phyloP scores from a whole-genome alignment of 2,888 invertebrate species.

The Drosophila lutescens region DNA sequence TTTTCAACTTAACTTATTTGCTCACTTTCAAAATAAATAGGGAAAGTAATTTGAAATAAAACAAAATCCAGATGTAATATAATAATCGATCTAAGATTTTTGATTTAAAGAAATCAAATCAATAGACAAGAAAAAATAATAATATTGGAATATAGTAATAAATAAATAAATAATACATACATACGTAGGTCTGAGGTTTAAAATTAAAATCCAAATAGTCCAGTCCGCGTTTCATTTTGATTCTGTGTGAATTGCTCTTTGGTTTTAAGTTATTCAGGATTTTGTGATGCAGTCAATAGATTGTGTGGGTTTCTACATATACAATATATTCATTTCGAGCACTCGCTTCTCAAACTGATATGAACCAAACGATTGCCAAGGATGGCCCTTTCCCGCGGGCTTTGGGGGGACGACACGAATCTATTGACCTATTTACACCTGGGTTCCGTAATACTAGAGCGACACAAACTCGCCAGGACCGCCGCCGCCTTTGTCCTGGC shows the following conservation, averaged over 20 bases:
- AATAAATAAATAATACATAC: not conserved
- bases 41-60: no score
- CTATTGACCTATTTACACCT: constrained; percentile 82
- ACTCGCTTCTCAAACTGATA: constrained; percentile 59
- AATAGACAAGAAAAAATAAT: not conserved
- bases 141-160: not conserved
- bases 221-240: constrained; percentile 28
- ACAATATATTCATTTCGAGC: constrained; percentile 16
- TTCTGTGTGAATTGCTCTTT: constrained; percentile 63
- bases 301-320: constrained; percentile 38
- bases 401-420: constrained; percentile 43
- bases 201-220: not conserved
- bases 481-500: constrained; percentile 68
- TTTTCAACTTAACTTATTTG: not conserved
- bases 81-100: no score
- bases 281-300: constrained; percentile 67
- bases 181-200: not conserved
- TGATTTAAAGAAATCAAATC: not conserved
- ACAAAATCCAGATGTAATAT: no score
- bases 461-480: constrained; percentile 82
- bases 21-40: no score
- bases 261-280: constrained; percentile 3
- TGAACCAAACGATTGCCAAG: constrained; percentile 73
- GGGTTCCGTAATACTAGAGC: constrained; percentile 84
- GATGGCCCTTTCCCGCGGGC: constrained; percentile 15